Percentiles rank a stretch among this genome's conserved stretches.
Evolutionary conservation across 2,113 vertebrate species (phyloP).

Genomic region (Malurus alboscapulatus): DNA sequence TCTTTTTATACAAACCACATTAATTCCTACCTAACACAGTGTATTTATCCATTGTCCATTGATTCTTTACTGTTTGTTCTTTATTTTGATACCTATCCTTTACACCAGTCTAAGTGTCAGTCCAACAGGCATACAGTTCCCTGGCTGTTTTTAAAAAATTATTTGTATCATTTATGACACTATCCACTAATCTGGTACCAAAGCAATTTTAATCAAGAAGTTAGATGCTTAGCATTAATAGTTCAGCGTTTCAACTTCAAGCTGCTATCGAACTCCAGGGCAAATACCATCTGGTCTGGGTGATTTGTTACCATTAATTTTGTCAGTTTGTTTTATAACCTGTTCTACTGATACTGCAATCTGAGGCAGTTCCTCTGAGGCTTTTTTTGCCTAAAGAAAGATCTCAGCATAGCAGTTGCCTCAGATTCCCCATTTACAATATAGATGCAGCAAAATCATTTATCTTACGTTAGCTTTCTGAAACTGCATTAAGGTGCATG

Average conservation of each 20-base stretch:
- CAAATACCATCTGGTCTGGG: background rate
- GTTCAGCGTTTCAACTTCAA: background rate
- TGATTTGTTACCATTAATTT: background rate
- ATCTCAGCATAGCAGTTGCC: background rate
- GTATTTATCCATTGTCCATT: background rate
- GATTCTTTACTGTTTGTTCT: background rate
- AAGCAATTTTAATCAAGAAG: background rate
- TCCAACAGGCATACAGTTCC: background rate
- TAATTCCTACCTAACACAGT: background rate
- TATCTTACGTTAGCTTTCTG: background rate
- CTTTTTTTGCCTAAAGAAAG: background rate
- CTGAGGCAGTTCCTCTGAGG: background rate
- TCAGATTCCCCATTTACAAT: rapidly evolving
- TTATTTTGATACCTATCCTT: background rate
- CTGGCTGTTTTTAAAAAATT: background rate
- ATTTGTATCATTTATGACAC: background rate
- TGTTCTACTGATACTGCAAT: background rate
- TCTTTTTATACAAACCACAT: background rate
- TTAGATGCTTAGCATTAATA: background rate
- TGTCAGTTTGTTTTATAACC: background rate
- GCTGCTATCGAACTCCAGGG: background rate
- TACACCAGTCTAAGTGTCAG: background rate
- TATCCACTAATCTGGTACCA: background rate
- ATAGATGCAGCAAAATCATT: background rate
- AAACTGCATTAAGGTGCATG: background rate